Evolutionary conservation across 2,113 vertebrate species (phyloP).

Genomic region (Rhinopomastus cyanomelas): DNA sequence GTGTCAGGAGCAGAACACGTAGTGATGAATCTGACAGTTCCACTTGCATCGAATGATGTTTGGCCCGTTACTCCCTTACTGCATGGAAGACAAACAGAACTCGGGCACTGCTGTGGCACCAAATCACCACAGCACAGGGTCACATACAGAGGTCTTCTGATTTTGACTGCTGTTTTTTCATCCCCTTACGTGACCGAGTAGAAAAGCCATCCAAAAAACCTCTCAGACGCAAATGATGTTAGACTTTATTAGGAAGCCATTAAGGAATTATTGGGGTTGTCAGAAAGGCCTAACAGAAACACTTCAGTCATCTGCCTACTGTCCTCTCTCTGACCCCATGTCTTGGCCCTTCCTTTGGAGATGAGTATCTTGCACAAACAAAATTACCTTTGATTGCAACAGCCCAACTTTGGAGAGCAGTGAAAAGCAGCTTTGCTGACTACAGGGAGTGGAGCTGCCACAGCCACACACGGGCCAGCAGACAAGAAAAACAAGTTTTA

Average conservation of each 20-base stretch:
- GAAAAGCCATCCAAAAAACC: conserved; percentile 29
- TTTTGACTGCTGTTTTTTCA: not conserved
- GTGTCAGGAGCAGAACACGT: not conserved
- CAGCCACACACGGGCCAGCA: conserved; percentile 31
- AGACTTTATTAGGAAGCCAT: conserved; percentile 61
- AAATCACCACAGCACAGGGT: fast-evolving
- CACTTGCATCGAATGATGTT: fast-evolving
- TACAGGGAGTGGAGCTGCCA: conserved; percentile 23
- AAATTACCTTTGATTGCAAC: conserved; percentile 63
- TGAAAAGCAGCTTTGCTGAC: conserved; percentile 21
- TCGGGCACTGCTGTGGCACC: not conserved
- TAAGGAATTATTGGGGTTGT: conserved; percentile 53
- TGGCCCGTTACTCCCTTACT: not conserved
- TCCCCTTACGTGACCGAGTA: not conserved
- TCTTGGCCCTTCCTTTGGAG: conserved; percentile 60
- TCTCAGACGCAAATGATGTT: conserved; percentile 24
- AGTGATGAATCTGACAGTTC: not conserved
- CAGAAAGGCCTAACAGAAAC: conserved; percentile 49
- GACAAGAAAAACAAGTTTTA: conserved; percentile 71
- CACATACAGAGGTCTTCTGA: not conserved
- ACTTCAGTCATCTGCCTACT: conserved; percentile 48
- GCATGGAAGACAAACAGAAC: not conserved
- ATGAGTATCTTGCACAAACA: conserved; percentile 62
- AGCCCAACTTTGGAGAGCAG: conserved; percentile 22
- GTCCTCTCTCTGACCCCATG: conserved; percentile 65